Evolutionary conservation across 2,797 vertebrate species (phyloP).

Genomic region (Meriones psammophilus): DNA sequence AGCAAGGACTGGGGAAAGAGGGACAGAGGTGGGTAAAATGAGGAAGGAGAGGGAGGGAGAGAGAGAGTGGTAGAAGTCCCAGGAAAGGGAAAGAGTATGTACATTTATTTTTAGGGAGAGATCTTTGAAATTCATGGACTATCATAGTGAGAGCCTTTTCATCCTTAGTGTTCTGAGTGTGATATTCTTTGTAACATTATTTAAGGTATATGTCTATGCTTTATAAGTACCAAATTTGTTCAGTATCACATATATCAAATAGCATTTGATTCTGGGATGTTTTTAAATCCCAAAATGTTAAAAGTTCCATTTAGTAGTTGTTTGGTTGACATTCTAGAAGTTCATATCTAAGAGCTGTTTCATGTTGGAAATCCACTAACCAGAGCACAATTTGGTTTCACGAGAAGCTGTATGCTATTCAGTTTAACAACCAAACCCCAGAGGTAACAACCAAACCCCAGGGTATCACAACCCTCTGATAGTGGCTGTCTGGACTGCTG

Average conservation of each 20-base stretch:
- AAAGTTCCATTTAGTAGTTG: neutral
- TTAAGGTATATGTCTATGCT: neutral
- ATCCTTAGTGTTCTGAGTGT: no score
- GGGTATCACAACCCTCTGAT: neutral
- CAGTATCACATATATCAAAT: neutral
- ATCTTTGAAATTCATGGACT: rapidly evolving
- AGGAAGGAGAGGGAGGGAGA: neutral
- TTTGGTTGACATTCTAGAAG: neutral
- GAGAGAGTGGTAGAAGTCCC: neutral
- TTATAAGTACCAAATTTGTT: neutral
- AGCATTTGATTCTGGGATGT: neutral
- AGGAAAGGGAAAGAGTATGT: neutral
- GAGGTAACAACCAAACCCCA: no score
- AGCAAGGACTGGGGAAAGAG: neutral
- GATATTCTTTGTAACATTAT: neutral
- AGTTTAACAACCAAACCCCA: neutral
- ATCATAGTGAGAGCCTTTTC: neutral
- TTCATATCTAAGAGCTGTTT: neutral
- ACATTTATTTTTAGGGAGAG: neutral
- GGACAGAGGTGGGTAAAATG: no score
- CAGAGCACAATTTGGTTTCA: neutral
- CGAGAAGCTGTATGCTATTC: neutral
- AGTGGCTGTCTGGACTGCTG: neutral
- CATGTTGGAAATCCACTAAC: neutral
- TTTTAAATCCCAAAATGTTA: neutral